Evolutionary conservation across 1,140 invertebrate genomes (phyloP).

Genomic region (Pogonognathellus flavescens): DNA sequence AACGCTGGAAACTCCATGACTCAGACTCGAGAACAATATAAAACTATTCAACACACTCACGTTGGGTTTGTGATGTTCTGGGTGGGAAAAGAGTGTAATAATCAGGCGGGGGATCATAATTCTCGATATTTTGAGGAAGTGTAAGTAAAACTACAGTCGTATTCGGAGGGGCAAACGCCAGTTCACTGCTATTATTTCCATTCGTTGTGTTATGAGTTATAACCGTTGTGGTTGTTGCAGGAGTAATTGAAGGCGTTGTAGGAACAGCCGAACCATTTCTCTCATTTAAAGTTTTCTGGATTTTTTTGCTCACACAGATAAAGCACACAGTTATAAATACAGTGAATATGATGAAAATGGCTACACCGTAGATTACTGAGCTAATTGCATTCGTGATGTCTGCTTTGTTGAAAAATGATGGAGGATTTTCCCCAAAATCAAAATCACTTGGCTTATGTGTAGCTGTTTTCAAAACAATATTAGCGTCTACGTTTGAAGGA

Average conservation of each 20-base stretch:
- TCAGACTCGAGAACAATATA: not conserved
- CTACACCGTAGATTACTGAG: conserved; percentile 59
- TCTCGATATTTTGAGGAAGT: conserved; percentile 52
- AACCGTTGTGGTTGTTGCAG: conserved; percentile 54
- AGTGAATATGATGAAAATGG: conserved; percentile 59
- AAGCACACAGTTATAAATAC: conserved; percentile 56
- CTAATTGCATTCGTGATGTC: conserved; percentile 58
- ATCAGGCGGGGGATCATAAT: conserved; percentile 55
- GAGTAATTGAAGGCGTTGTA: conserved; percentile 32
- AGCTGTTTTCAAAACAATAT: not conserved
- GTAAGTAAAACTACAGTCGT: conserved; percentile 57
- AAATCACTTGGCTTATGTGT: conserved; percentile 25
- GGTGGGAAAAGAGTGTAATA: conserved; percentile 55
- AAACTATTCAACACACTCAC: conserved; percentile 11
- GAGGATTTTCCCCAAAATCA: conserved; percentile 42
- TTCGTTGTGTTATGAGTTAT: conserved; percentile 40
- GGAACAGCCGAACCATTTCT: conserved; percentile 5
- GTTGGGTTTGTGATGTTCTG: not conserved
- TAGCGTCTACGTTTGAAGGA: not conserved
- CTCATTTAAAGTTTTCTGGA: conserved; percentile 48
- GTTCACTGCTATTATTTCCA: not conserved
- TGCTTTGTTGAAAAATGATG: conserved; percentile 47
- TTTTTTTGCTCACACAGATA: conserved; percentile 52
- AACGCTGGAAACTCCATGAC: not conserved
- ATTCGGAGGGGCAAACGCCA: conserved; percentile 53